These are phyloP conservation scores for Smutsia temminckii DNA, from an alignment of 2,797 vertebrate species.

Conservation along the genomic window DNA sequence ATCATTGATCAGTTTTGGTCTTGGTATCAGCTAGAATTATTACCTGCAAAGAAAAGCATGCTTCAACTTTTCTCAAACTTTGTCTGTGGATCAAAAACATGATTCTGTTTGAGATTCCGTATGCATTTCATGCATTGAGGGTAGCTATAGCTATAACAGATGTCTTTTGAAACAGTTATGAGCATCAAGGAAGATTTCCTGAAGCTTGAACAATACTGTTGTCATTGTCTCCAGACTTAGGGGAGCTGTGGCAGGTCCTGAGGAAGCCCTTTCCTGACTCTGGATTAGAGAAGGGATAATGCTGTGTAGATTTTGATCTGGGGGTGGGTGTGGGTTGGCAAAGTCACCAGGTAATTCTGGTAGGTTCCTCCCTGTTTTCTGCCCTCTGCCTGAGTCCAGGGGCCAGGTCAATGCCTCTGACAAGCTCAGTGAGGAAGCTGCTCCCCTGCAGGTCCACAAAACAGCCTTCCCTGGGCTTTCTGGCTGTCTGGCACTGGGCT, in stretches of 20 bases:
- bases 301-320: background rate
- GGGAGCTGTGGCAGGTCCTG: background rate
- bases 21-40: background rate
- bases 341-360: background rate
- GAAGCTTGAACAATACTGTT: background rate
- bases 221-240: background rate
- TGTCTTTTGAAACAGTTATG: background rate
- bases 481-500: background rate
- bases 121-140: background rate
- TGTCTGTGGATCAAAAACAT: background rate
- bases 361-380: background rate
- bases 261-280: background rate
- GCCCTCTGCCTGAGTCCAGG: background rate
- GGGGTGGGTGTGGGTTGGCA: background rate
- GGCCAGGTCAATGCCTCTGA: background rate
- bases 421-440: background rate
- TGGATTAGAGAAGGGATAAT: background rate
- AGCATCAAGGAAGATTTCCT: background rate
- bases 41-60: background rate
- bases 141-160: background rate
- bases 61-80: background rate
- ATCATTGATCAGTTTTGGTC: background rate
- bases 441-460: background rate
- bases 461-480: background rate
- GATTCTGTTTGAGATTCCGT: background rate